Conservation (phyloP, 2,888 invertebrate species). For the Aphidoletes aphidimyza region DNA sequence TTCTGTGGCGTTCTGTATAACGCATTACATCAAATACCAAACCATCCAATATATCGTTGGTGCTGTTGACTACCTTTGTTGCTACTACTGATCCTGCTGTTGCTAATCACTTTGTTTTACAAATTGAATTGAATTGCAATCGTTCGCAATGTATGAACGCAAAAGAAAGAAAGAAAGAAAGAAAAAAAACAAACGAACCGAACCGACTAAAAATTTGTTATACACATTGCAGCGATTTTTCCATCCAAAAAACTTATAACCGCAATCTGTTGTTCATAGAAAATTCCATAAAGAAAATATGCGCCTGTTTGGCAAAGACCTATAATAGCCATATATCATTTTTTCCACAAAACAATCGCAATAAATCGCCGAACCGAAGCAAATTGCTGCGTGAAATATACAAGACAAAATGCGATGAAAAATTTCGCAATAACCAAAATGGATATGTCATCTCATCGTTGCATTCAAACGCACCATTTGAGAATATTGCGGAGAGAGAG, state of each 20-base stretch:
- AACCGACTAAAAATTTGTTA: background rate
- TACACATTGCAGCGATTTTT: background rate
- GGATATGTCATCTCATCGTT: too few relatives aligned
- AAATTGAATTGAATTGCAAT: background rate
- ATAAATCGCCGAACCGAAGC: background rate
- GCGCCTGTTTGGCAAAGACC: slow-evolving; percentile 2
- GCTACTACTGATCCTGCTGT: too few relatives aligned
- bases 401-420: background rate
- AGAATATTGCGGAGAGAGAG: background rate
- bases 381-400: background rate
- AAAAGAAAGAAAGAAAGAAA: too few relatives aligned
- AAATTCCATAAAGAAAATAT: background rate
- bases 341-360: background rate
- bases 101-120: background rate
- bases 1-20: background rate
- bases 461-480: too few relatives aligned
- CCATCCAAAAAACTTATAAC: background rate
- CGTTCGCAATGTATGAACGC: too few relatives aligned
- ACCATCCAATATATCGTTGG: too few relatives aligned
- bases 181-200: too few relatives aligned
- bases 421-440: background rate
- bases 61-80: too few relatives aligned
- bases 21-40: too few relatives aligned
- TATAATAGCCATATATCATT: background rate
- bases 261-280: background rate